These are phyloP conservation scores for Percina caprodes DNA, from an alignment of 2,113 vertebrate species.

Conservation along the genomic window DNA sequence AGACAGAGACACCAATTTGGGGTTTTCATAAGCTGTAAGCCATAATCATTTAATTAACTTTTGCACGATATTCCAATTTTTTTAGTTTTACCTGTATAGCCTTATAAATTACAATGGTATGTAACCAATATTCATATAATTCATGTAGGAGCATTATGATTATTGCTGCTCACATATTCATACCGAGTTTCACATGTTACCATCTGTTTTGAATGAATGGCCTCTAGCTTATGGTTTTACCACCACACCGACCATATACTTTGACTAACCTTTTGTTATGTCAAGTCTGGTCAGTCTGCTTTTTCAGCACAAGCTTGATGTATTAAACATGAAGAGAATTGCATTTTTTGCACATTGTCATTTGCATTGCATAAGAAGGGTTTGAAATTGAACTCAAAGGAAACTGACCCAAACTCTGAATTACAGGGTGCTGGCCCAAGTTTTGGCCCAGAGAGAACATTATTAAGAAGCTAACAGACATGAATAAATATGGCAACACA, in stretches of 20 bases:
- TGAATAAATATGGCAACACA: conserved; percentile 7
- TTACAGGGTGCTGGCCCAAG: background rate
- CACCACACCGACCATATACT: conserved; percentile 33
- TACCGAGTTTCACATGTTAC: conserved; percentile 10
- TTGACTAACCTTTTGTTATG: conserved; percentile 39
- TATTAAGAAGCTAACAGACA: conserved; percentile 12
- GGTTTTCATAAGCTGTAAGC: no score
- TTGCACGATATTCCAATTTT: no score
- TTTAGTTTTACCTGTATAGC: no score
- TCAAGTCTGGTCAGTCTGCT: background rate
- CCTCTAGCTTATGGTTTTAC: background rate
- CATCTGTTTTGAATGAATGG: conserved; percentile 58
- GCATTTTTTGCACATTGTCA: background rate
- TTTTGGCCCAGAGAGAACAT: background rate
- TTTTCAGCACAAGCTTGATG: background rate
- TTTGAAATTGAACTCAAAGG: background rate
- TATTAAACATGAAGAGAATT: background rate
- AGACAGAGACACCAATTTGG: no score
- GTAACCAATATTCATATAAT: no score
- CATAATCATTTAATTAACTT: no score
- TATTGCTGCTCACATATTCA: background rate
- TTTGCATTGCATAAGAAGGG: background rate
- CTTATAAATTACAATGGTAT: no score
- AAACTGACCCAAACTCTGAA: background rate
- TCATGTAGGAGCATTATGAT: background rate